Percentiles rank a stretch among this genome's conserved stretches.
Conservation (phyloP, 2,113 vertebrate species). For the Corydoras maculifer region DNA sequence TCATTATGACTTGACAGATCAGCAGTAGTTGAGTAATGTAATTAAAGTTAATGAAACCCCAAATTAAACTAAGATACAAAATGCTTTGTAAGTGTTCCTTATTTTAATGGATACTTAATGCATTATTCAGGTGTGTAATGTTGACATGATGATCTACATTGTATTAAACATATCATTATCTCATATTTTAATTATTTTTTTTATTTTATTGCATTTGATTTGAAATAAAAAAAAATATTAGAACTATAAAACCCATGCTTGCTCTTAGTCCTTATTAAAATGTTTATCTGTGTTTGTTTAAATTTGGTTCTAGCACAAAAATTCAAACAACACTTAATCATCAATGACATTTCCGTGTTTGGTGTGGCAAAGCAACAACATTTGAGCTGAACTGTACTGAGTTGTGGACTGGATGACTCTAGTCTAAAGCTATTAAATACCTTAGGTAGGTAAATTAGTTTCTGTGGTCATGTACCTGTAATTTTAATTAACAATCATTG, state of each 20-base stretch:
- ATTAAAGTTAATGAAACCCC: constrained; percentile 41
- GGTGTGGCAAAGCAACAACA: too few species aligned
- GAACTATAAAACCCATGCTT: too few species aligned
- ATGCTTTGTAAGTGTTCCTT: constrained; percentile 13
- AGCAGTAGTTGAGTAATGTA: constrained; percentile 39
- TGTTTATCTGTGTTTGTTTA: too few species aligned
- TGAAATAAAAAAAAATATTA: too few species aligned
- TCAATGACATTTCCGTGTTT: too few species aligned
- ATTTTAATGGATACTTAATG: constrained; percentile 23
- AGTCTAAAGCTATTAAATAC: too few species aligned
- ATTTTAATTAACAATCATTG: constrained; percentile 42
- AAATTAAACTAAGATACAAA: constrained; percentile 36
- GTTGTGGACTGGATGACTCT: too few species aligned
- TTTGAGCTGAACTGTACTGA: not conserved
- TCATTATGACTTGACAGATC: constrained; percentile 35
- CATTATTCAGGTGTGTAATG: constrained; percentile 6
- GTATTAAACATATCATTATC: not conserved
- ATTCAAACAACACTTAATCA: too few species aligned
- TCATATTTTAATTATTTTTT: too few species aligned
- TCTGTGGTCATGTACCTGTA: constrained; percentile 31
- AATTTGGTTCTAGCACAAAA: too few species aligned
- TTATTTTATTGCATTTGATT: too few species aligned
- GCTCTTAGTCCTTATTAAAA: too few species aligned
- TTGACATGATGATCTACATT: not conserved
- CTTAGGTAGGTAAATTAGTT: constrained; percentile 27